Conservation (phyloP, 1,140 invertebrate genomes). For the Nomia melanderi region DNA sequence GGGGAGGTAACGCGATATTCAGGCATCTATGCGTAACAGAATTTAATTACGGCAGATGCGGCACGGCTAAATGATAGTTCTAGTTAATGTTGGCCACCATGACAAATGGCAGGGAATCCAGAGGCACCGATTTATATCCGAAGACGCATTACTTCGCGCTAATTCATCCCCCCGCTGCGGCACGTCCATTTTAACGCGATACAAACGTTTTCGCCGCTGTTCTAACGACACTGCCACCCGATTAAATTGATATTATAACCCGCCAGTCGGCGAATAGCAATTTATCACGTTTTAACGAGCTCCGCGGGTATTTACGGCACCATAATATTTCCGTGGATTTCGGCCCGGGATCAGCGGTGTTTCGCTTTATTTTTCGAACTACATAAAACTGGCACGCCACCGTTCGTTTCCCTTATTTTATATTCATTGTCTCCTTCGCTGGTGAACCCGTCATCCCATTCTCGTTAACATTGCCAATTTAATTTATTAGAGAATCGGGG, state of each 20-base stretch:
- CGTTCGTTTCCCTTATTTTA: slow-evolving; percentile 1
- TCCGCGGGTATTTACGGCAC: slow-evolving; percentile 30
- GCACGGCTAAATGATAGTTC: neutral
- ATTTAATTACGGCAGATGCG: slow-evolving; percentile 18
- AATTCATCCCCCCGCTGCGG: slow-evolving; percentile 32
- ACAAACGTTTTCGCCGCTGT: slow-evolving; percentile 16
- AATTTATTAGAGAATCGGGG: neutral
- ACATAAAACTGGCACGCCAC: neutral
- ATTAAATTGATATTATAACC: slow-evolving; percentile 57
- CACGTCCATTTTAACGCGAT: slow-evolving; percentile 12
- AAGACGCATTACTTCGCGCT: slow-evolving; percentile 24
- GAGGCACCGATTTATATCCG: slow-evolving; percentile 5
- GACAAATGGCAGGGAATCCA: slow-evolving; percentile 35
- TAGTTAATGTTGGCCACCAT: slow-evolving; percentile 33
- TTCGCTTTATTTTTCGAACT: slow-evolving; percentile 38
- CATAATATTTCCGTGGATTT: slow-evolving; percentile 25
- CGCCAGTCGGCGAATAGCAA: slow-evolving; percentile 20
- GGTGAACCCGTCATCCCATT: neutral
- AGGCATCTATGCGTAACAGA: neutral
- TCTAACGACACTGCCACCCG: slow-evolving; percentile 36
- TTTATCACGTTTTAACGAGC: slow-evolving; percentile 55
- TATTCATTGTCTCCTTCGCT: slow-evolving; percentile 3
- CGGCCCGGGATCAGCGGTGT: neutral
- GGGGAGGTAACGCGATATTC: neutral
- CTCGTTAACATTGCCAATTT: neutral